These are phyloP conservation scores for Adrianichthys oophorus DNA, from an alignment of 2,797 vertebrate genomes.

Conservation along the genomic window DNA sequence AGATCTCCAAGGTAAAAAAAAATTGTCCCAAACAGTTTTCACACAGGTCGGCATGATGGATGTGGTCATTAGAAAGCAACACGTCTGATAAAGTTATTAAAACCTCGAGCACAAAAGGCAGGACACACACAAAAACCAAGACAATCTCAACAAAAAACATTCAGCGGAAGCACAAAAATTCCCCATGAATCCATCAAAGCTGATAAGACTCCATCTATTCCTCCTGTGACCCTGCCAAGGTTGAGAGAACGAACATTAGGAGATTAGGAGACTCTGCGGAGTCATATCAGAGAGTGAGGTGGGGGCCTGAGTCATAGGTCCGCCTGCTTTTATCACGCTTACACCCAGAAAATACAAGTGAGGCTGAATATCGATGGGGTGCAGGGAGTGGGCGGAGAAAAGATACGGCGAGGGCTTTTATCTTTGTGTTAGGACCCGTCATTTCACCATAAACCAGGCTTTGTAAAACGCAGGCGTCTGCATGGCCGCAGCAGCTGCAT, in stretches of 20 bases:
- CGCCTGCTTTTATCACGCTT: slow-evolving; percentile 67
- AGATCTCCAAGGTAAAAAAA: background rate
- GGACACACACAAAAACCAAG: slow-evolving; percentile 17
- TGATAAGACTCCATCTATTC: slow-evolving; percentile 79
- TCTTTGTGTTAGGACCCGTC: slow-evolving; percentile 59
- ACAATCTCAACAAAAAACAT: slow-evolving; percentile 10
- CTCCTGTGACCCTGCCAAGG: slow-evolving; percentile 74
- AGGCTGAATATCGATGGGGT: slow-evolving; percentile 26
- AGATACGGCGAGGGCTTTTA: slow-evolving; percentile 54
- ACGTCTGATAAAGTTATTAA: slow-evolving; percentile 51
- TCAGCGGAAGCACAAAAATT: slow-evolving; percentile 58
- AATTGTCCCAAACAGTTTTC: slow-evolving; percentile 20
- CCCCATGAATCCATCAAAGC: slow-evolving; percentile 76
- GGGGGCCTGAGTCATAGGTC: slow-evolving; percentile 63
- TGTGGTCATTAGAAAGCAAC: slow-evolving; percentile 60
- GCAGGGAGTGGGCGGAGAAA: background rate
- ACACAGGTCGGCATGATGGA: slow-evolving; percentile 54
- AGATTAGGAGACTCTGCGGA: slow-evolving; percentile 74
- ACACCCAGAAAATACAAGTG: slow-evolving; percentile 26
- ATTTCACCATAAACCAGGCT: slow-evolving; percentile 62
- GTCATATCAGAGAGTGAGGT: slow-evolving; percentile 64
- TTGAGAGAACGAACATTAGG: slow-evolving; percentile 76
- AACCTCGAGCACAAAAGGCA: slow-evolving; percentile 15
- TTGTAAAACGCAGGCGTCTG: slow-evolving; percentile 47
- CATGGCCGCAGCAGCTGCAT: slow-evolving; percentile 53